Conservation (phyloP, 2,113 vertebrate species). For the Mus spicilegus region DNA sequence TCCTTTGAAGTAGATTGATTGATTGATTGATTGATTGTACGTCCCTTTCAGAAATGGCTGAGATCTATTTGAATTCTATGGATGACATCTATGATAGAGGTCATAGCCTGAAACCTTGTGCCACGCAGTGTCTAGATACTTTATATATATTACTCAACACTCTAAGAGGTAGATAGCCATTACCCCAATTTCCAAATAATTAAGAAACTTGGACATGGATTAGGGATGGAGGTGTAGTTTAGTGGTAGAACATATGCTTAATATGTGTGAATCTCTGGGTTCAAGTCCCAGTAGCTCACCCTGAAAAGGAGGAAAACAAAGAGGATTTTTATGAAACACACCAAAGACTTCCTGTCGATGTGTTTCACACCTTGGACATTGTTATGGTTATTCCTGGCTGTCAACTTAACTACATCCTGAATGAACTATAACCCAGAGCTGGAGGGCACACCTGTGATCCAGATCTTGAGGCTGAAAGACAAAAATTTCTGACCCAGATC, state of each 20-base stretch:
- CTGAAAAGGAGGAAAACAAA: background rate
- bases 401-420: too few species aligned
- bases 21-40: background rate
- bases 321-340: conserved; percentile 33
- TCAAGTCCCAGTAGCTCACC: background rate
- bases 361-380: background rate
- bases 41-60: background rate
- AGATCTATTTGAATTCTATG: background rate
- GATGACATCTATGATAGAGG: background rate
- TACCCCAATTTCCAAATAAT: background rate
- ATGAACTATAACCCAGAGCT: too few species aligned
- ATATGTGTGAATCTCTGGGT: background rate
- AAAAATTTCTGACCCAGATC: too few species aligned
- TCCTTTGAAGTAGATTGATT: background rate
- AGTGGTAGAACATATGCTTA: background rate
- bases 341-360: background rate
- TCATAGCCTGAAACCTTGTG: background rate
- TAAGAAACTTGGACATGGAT: background rate
- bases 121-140: background rate
- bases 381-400: too few species aligned
- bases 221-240: background rate
- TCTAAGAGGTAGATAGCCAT: background rate
- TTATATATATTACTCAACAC: background rate
- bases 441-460: too few species aligned
- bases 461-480: too few species aligned